These are phyloP conservation scores for Paradoxurus hermaphroditus DNA, from an alignment of 2,113 vertebrate species.

Conservation along the genomic window DNA sequence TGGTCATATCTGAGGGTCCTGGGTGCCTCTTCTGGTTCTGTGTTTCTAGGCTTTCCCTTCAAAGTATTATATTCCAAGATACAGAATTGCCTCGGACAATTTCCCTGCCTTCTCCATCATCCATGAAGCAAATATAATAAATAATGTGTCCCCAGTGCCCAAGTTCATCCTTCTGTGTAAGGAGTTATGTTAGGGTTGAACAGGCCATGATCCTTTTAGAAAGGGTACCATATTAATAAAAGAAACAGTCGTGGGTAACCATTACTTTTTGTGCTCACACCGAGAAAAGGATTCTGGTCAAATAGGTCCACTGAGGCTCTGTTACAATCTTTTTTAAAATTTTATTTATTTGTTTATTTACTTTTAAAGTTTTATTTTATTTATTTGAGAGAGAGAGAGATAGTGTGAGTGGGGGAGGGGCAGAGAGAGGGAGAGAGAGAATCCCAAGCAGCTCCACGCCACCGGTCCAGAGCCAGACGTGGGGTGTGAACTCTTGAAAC, in stretches of 20 bases:
- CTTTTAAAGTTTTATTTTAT: no score
- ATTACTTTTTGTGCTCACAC: background rate
- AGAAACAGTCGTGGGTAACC: background rate
- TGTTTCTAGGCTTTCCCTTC: background rate
- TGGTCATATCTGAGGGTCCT: background rate
- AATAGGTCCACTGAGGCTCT: background rate
- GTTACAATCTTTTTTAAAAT: background rate
- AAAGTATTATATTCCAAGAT: background rate
- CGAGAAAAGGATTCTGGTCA: slow-evolving; percentile 1
- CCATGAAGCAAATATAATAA: background rate
- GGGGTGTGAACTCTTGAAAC: no score
- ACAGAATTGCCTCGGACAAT: background rate
- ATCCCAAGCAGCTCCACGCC: no score
- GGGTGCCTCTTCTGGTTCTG: fast-evolving
- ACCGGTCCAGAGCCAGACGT: no score
- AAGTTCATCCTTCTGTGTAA: background rate
- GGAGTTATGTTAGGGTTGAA: background rate
- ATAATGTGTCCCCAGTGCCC: background rate
- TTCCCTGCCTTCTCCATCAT: background rate
- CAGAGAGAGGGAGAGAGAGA: no score
- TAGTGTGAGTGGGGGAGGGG: no score
- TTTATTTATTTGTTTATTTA: no score
- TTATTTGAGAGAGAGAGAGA: no score
- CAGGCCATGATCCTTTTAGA: background rate
- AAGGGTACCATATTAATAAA: background rate